Base-by-base conservation (phyloP, 2,888 invertebrate genomes). In the Hyposoter didymator region DNA sequence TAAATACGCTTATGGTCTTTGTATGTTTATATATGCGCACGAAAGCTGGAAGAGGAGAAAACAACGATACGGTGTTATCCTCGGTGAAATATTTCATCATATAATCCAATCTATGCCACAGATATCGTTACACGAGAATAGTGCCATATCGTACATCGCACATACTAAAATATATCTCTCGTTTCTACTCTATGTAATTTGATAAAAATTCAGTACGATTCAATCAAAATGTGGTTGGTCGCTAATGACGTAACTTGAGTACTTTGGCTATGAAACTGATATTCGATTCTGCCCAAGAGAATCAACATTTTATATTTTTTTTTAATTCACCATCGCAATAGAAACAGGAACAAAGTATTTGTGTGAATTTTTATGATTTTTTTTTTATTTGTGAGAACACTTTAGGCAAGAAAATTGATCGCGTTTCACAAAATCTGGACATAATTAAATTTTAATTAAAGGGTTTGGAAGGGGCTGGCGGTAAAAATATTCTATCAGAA, bases 81-180 rank as follows among this genome's bases (percentile, higher is more conserved):
- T 75, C 62, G 7, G 64, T 75, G 79, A 84, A 70, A 84, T 84
- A 84, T 84, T 75, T 79, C 84, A 74, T 75, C 75, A 79, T 69
- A 78, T 83, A 83, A 74, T 84, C 84, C 78, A 79, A 79, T 84
- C 79, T 79, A 49, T 84, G 84, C 74, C 70, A 79, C 79, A 75
- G 84, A 75, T 84, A 75, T 70, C 22, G 79, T 70, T 75, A 75
- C 62, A 32, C 75, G 79, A 75, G 79, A 74, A 45, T 76, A 59
- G 35, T 70, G 45, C 49, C 52, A 69, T 67, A 59, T 45, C 75
- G 47, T 32, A 45, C 28, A 64, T 45, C 32, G 45, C 17, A 8
- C 43, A 14, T 45, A 45, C 28, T 28, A 28, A 19, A 45, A 17
- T 39, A 45, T 28, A 28, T 7, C 28, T 28, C 22, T 47, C 14